Evolutionary conservation across 2,113 vertebrate genomes (phyloP), one percentile per base, ranked within the genome.

Genomic region (Neotragus pygmaeus): DNA sequence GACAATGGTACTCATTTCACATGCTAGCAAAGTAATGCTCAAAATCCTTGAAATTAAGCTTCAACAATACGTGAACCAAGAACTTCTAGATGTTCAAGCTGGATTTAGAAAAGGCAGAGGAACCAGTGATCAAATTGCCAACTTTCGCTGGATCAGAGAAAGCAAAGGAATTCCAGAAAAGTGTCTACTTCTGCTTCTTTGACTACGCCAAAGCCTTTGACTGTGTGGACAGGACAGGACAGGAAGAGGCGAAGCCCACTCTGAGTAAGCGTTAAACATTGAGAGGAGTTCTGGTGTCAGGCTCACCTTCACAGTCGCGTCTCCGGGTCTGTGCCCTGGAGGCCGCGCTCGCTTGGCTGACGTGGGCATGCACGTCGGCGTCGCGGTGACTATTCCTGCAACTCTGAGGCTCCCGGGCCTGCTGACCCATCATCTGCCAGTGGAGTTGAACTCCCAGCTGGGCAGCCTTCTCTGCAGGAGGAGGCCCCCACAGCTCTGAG

Each of bases 331-430:
- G 30, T 80, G 80, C 80, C 7, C 0, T 21, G 4, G 33, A 49
- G 33, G 80, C 19, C 5, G 0, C 1, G 6, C 49, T 12, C 3
- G 1, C 80, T 36, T 23, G 49, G 19, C 33, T 53, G 11, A 10
- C 19, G 7, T 4, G 30, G 17, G 47, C 12, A 5, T 19, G 33
- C 8, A 6, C 1, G 47, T 14, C 11, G 0, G 6, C 4, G 3
- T 80, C 30, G 6, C 2, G 4, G 19, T 1, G 57, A 10, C 25
- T 8, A 21, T 57, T 28, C 15, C 84, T 28, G 28, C 1, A 21
- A n/a, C 12, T 55, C 36, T 2, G 16, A 28, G 85, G 57, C 73
- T 49, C 58, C 28, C 0, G 2, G 11, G 66, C n/a, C 49, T 12
- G 49, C 16, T 2, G 47, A 9, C 17, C 45, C 0, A 3, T 11